Percentiles rank a stretch among this genome's conserved stretches.
These are phyloP conservation scores for Girardia tigrina DNA, from an alignment of 2,888 invertebrate species.

Conservation along the genomic window DNA sequence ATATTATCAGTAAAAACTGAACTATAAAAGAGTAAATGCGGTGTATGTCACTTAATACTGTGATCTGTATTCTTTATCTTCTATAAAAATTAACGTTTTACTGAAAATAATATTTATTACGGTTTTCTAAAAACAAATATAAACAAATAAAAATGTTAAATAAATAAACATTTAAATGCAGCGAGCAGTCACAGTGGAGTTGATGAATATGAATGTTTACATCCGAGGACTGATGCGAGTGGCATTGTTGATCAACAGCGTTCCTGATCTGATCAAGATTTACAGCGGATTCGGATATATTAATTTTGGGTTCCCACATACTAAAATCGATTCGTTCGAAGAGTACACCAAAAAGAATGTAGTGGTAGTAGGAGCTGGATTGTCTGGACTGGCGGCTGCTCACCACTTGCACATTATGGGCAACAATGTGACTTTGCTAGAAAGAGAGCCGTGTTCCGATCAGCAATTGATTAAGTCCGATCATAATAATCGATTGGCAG, in stretches of 20 bases:
- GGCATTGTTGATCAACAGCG: not conserved
- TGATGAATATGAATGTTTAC: not conserved
- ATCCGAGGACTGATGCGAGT: not conserved
- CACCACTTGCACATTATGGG: conserved; percentile 86
- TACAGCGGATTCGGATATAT: not conserved
- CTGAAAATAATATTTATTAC: no score
- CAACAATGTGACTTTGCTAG: conserved; percentile 72
- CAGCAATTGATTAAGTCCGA: no score
- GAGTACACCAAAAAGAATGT: conserved; percentile 44
- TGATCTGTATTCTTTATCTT: no score
- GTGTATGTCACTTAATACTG: no score
- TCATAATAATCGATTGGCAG: not conserved
- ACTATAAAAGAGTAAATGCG: no score
- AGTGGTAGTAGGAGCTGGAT: conserved; percentile 64
- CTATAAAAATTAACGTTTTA: no score
- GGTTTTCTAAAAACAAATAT: no score
- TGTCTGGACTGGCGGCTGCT: conserved; percentile 82
- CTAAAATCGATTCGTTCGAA: not conserved
- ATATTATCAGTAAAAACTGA: no score
- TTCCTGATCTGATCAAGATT: not conserved
- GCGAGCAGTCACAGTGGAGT: not conserved
- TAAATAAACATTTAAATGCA: no score
- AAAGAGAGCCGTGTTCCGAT: conserved; percentile 47
- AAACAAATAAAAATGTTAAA: no score
- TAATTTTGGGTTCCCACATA: not conserved